These are phyloP conservation scores for Brachyalestes nurse DNA, from an alignment of 2,797 vertebrate genomes.

Conservation along the genomic window DNA sequence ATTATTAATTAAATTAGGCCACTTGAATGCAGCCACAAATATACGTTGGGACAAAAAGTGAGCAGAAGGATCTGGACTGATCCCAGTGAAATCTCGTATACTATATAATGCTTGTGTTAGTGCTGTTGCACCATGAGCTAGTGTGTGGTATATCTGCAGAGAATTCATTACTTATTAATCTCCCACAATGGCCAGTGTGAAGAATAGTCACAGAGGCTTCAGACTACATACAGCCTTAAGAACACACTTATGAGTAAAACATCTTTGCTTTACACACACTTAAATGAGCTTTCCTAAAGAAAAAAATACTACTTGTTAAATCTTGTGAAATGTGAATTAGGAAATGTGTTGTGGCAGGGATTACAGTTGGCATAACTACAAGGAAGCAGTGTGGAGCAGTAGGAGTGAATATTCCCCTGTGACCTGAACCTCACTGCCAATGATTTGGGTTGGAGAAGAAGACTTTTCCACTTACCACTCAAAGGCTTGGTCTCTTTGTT, in stretches of 20 bases:
- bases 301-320: constrained; percentile 16
- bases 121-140: not conserved
- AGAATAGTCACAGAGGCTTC: not conserved
- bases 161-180: constrained; percentile 37
- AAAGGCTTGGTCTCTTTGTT: not conserved
- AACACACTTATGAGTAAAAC: constrained; percentile 39
- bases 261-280: constrained; percentile 15
- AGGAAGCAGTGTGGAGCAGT: not conserved
- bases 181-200: not conserved
- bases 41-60: constrained; percentile 60
- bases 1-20: constrained; percentile 78
- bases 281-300: constrained; percentile 39
- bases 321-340: constrained; percentile 27
- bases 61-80: constrained; percentile 42
- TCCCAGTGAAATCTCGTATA: constrained; percentile 17
- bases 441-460: not conserved
- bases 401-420: not conserved
- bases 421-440: not conserved
- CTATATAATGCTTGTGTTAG: constrained; percentile 1
- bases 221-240: constrained; percentile 9
- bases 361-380: not conserved
- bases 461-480: not conserved
- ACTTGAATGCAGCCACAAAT: constrained; percentile 67
- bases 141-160: not conserved
- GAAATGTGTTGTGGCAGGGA: not conserved